Conservation (phyloP, 2,888 invertebrate species). For the Callimorpha dominula region DNA sequence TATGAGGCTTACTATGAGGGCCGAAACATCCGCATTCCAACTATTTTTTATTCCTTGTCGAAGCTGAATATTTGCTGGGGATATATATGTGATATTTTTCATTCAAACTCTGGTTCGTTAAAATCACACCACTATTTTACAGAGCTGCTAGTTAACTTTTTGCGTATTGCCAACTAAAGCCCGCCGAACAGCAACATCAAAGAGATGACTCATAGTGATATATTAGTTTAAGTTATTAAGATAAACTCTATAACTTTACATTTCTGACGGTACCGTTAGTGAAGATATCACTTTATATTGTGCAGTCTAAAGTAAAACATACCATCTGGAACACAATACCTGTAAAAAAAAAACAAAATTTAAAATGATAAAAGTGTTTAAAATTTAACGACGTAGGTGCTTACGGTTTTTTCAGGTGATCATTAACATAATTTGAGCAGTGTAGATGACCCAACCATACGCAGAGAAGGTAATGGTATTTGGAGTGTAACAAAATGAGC, state of each 20-base stretch:
- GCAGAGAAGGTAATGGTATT: conserved; percentile 63
- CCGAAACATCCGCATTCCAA: conserved; percentile 26
- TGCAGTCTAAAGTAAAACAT: conserved; percentile 45
- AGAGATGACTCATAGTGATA: conserved; percentile 57
- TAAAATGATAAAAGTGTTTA: conserved; percentile 56
- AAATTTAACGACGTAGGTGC: conserved; percentile 66
- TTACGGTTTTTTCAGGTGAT: conserved; percentile 65
- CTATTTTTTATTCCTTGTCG: conserved; percentile 24
- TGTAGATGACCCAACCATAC: conserved; percentile 53
- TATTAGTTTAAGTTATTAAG: conserved; percentile 62
- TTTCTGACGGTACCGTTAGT: conserved; percentile 46
- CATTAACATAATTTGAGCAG: conserved; percentile 70
- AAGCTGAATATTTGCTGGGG: conserved; percentile 29
- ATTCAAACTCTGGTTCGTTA: conserved; percentile 68
- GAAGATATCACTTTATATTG: conserved; percentile 49
- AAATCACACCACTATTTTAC: conserved; percentile 57
- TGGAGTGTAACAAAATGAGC: conserved; percentile 70
- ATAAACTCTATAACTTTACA: conserved; percentile 56
- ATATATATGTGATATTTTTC: conserved; percentile 50
- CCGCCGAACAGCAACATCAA: conserved; percentile 60
- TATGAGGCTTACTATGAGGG: conserved; percentile 25
- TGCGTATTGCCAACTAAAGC: conserved; percentile 59
- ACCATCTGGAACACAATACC: conserved; percentile 59
- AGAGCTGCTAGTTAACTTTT: conserved; percentile 66
- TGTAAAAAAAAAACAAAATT: conserved; percentile 73